Evolutionary conservation across 2,797 vertebrate genomes (phyloP), one percentile per base, ranked within the genome.

Genomic region (Alfaro cultratus): DNA sequence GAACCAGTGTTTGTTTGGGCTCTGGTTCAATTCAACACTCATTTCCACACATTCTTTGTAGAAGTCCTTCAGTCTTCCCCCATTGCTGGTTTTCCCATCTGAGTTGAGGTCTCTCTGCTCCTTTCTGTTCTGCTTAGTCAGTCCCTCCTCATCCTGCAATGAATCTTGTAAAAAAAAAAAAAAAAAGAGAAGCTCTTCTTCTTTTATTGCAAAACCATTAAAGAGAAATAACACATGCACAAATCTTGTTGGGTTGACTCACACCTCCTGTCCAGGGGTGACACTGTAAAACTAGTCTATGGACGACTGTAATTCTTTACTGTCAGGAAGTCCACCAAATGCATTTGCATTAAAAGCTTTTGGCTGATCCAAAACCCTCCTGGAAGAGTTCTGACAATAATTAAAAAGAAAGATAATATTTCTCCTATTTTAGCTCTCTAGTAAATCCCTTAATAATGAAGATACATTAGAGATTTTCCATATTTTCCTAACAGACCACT

Each of bases 31-130:
- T 55, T 82, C 90, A 4, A 85, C 67, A 53, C 93, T 96, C 94
- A 94, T 93, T 94, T 95, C 95, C 91, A 95, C 92, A 92, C 94
- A 95, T 94, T 96, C 94, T 90, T 95, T 88, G 87, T 92, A 94
- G 92, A 95, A 95, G 92, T 96, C 94, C 85, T 85, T 95, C 84
- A 81, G 93, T 92, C 91, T 92, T 92, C 92, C 94, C 80, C 78
- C 81, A 31, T 86, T 91, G 90, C 92, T 93, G 92, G 55, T 94
- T 94, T 94, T 92, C 90, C 84, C 92, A 92, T 94, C 92, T 80
- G 87, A 90, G 86, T 91, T 86, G 45, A 4, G 74, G 70, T 84
- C 87, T 78, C 78, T 85, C 81, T 83, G 87, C 82, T 93, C 89
- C 88, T 90, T 83, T 73, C 51, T 71, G 1, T 84, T 92, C 77